phyloP scores from a whole-genome alignment of 1,140 invertebrate genomes.

The Tetragnatha versicolor region DNA sequence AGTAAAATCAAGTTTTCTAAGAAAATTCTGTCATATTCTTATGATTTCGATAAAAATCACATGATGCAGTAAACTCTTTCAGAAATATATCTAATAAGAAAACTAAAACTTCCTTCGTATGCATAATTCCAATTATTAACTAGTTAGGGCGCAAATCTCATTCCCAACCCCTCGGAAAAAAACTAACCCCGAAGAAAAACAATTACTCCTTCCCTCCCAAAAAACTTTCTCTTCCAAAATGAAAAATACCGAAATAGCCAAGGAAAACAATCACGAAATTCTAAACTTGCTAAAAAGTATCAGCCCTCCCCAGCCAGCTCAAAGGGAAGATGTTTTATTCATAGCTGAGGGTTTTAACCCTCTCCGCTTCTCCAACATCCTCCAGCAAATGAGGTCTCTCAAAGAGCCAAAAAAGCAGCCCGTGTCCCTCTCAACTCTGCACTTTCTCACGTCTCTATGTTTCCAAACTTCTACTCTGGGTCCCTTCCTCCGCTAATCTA shows the following conservation, averaged over 20 bases:
- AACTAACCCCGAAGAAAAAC: too few relatives aligned
- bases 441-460: conserved; percentile 31
- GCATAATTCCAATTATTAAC: too few relatives aligned
- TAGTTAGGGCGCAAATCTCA: too few relatives aligned
- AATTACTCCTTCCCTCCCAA: too few relatives aligned
- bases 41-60: too few relatives aligned
- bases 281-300: conserved; percentile 51
- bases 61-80: too few relatives aligned
- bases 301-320: conserved; percentile 30
- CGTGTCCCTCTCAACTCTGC: not conserved
- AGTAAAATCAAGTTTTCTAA: too few relatives aligned
- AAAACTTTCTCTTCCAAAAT: conserved; percentile 3
- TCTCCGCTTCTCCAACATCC: conserved; percentile 8
- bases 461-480: conserved; percentile 19
- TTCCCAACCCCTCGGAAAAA: too few relatives aligned
- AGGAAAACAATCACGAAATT: conserved; percentile 51
- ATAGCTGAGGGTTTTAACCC: conserved; percentile 27
- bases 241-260: conserved; percentile 30
- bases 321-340: conserved; percentile 45
- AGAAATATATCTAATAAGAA: too few relatives aligned
- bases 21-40: too few relatives aligned
- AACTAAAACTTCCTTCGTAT: too few relatives aligned
- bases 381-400: conserved; percentile 32
- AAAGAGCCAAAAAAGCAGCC: not conserved
- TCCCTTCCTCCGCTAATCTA: conserved; percentile 29